Evolutionary conservation across 2,888 invertebrate species (phyloP).

Genomic region (Eumerus sabulonum): DNA sequence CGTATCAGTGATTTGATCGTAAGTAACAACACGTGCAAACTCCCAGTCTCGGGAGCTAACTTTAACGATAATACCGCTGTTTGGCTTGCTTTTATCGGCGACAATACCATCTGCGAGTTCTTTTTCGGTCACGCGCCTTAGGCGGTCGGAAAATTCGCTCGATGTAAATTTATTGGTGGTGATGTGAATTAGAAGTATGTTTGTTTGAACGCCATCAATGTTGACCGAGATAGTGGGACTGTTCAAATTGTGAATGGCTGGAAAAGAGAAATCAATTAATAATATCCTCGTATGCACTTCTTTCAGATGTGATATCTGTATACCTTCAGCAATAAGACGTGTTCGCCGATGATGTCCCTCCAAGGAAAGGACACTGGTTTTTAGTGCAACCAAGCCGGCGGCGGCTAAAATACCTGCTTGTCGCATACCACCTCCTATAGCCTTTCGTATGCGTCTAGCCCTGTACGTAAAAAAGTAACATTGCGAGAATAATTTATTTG

Average conservation of each 20-base stretch:
- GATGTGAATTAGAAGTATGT: conserved; percentile 86
- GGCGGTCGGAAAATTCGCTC: conserved; percentile 80
- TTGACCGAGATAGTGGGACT: conserved; percentile 84
- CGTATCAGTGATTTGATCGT: conserved; percentile 85
- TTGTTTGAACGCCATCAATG: conserved; percentile 83
- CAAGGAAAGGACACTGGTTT: conserved; percentile 86
- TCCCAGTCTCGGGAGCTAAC: conserved; percentile 82
- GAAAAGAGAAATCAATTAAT: neutral
- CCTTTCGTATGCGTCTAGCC: conserved; percentile 90
- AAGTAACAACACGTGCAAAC: conserved; percentile 84
- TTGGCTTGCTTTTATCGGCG: conserved; percentile 73
- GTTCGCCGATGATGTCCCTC: conserved; percentile 87
- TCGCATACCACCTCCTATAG: conserved; percentile 95
- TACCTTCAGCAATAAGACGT: conserved; percentile 84
- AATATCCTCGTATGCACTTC: too few relatives aligned
- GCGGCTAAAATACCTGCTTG: conserved; percentile 95
- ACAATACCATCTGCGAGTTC: conserved; percentile 80
- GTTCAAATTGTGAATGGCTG: conserved; percentile 82
- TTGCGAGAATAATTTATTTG: neutral
- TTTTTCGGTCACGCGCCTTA: conserved; percentile 79
- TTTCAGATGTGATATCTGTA: too few relatives aligned
- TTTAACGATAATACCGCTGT: conserved; percentile 81
- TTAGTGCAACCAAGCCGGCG: conserved; percentile 91
- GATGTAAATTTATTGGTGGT: conserved; percentile 81
- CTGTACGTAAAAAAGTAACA: conserved; percentile 79